These are phyloP conservation scores for Clinocottus analis DNA, from an alignment of 2,113 vertebrate genomes.

Conservation along the genomic window DNA sequence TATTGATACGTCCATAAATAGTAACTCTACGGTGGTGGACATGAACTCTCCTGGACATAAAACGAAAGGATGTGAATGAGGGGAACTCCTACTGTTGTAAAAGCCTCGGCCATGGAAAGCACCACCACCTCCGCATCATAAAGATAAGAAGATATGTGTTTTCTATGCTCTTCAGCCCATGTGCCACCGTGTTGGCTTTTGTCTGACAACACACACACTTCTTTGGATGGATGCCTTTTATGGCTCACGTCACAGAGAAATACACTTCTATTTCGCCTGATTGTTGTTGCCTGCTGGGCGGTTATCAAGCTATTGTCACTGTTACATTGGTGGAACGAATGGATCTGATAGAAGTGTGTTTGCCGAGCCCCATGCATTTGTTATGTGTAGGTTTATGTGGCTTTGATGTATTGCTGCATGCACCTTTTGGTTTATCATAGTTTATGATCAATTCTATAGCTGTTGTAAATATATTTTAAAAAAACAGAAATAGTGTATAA, in stretches of 20 bases:
- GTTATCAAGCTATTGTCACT: slow-evolving; percentile 73
- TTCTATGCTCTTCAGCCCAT: slow-evolving; percentile 54
- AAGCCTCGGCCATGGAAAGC: slow-evolving; percentile 31
- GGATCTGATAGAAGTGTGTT: slow-evolving; percentile 56
- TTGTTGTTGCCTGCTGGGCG: slow-evolving; percentile 73
- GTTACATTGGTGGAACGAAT: slow-evolving; percentile 75
- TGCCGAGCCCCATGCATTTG: slow-evolving; percentile 35
- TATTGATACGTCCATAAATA: slow-evolving; percentile 29
- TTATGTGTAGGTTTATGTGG: slow-evolving; percentile 34
- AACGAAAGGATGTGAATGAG: slow-evolving; percentile 51
- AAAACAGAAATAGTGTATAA: not conserved
- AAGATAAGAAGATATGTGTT: slow-evolving; percentile 76
- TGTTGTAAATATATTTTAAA: slow-evolving; percentile 1
- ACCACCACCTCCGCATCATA: slow-evolving; percentile 51
- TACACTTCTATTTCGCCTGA: slow-evolving; percentile 74
- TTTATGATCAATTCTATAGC: not conserved
- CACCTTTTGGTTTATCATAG: slow-evolving; percentile 7
- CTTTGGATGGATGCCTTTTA: slow-evolving; percentile 77
- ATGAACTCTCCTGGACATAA: slow-evolving; percentile 40
- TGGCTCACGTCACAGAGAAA: slow-evolving; percentile 72
- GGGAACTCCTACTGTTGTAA: slow-evolving; percentile 46
- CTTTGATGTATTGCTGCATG: not conserved
- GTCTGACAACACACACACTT: slow-evolving; percentile 52
- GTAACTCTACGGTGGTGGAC: slow-evolving; percentile 1
- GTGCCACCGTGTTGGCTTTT: slow-evolving; percentile 61